Evolutionary conservation across 2,797 vertebrate species (phyloP), one percentile per base, ranked within the genome.

Genomic region (Acrossocheilus fasciatus): DNA sequence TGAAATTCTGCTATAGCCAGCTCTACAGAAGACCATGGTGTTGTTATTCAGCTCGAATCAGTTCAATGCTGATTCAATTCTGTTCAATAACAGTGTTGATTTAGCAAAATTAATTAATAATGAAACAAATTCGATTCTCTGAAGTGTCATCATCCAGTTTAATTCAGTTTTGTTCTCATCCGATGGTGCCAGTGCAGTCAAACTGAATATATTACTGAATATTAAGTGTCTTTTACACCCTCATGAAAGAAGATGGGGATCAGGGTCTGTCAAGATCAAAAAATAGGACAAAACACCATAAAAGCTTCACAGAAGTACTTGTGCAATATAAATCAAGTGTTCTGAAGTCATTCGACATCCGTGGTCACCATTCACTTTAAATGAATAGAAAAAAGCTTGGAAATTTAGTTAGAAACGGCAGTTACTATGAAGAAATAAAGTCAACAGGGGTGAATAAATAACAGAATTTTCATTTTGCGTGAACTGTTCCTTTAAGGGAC

Each of bases 31-130:
- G 64, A 34, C 62, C 30, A 17, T 34, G 30, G 30, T 66, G 64
- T 34, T 66, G 64, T 66, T 66, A 66, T 68, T 82, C 64, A 66
- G 64, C 64, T 34, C 14, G 14, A 66, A 66, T 66, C 64, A 66
- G 64, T 66, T 66, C 64, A 17, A 34, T 66, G 14, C 64, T 66
- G 64, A 66, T 66, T 34, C 26, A 66, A 3, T 66, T 66, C 12
- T 7, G 62, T 66, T 34, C 62, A 26, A 66, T 66, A 34, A 34
- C 14, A 34, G 64, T 66, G 62, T 66, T 66, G 62, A 66, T 66
- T 66, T 34, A 17, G 64, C 64, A 1, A 17, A 66, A 17, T 66
- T 34, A 66, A 66, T 34, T 66, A 66, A 66, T 34, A 17, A 66
- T 34, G 64, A 66, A 66, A 34, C 64, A 66, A 34, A 17, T 66